Evolutionary conservation across 2,797 vertebrate genomes (phyloP), one percentile per base, ranked within the genome.

Genomic region (Hafferia zeledoni): DNA sequence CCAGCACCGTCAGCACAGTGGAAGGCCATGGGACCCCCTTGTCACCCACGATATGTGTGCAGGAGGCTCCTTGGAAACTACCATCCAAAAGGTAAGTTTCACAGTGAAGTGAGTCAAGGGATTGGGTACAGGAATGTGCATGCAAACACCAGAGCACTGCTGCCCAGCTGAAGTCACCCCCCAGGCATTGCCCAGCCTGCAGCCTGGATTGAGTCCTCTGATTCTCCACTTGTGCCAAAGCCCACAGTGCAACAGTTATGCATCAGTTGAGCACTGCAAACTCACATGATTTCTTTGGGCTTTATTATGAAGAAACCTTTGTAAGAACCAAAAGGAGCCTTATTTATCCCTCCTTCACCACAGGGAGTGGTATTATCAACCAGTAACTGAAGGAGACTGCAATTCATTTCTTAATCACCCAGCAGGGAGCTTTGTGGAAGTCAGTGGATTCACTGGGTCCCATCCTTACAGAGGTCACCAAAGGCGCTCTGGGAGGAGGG

Each of bases 21-120:
- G 99, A 99, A 53, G 99, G 98, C 79, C 98, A 98, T 0, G 98
- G 98, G 2, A 98, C 98, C 4, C 98, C 98, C 50, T 96, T 98
- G 24, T 98, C 99, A 59, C 98, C 99, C 77, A 98, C 99, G n/a
- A 94, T 97, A 84, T 91, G 78, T 35, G 96, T 99, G 50, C 99
- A 98, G 35, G 98, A 98, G 83, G 98, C 98, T 27, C 96, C 99
- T 1, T 99, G 99, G 99, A 99, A 99, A 97, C 98, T 99, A 93
- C 98, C 98, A 88, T 98, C 99, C 94, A 99, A 99, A 97, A 99
- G 99, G 99, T 99, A 97, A 97, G 97, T 35, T 6, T 28, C 31
- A 61, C 46, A 78, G 61, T 43, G 31, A 50, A 60, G 31, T 17
- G 37, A 18, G 41, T 20, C 22, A 6, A 37, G 39, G 46, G 49